A percentile compares a stretch with the other conserved stretches of the same genome.
Evolutionary conservation across 2,113 vertebrate species (phyloP).

Genomic region (Oncorhynchus clarkii): DNA sequence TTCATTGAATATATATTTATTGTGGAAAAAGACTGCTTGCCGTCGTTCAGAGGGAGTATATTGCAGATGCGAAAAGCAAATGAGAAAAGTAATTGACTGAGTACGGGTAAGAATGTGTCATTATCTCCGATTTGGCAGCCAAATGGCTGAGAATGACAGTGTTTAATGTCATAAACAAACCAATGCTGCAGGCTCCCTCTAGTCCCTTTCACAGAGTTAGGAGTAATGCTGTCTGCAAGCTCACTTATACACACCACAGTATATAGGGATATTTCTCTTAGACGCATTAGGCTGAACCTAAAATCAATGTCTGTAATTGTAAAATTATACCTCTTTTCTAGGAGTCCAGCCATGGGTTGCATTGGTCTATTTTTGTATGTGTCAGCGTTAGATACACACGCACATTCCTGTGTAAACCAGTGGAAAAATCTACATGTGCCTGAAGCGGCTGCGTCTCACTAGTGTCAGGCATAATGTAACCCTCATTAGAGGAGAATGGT

Average conservation of each 20-base stretch:
- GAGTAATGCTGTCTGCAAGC: neutral
- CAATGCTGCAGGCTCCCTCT: constrained; percentile 4
- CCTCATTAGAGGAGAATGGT: neutral
- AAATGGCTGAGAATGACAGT: constrained; percentile 26
- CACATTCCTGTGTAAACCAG: neutral
- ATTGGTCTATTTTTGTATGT: constrained; percentile 20
- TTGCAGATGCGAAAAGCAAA: constrained; percentile 44
- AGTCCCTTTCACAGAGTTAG: constrained; percentile 8
- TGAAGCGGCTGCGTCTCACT: neutral
- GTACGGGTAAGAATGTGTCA: constrained; percentile 42
- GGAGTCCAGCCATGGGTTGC: neutral
- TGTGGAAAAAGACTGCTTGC: constrained; percentile 47
- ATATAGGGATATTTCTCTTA: neutral
- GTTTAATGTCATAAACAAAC: constrained; percentile 34
- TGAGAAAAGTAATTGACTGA: constrained; percentile 54
- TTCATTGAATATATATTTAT: constrained; percentile 56
- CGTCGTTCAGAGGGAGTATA: constrained; percentile 34
- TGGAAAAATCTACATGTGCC: neutral
- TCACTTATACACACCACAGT: neutral
- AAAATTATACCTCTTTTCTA: constrained; percentile 5
- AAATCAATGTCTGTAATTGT: constrained; percentile 7
- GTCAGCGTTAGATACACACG: neutral
- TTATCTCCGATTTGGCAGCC: constrained; percentile 23
- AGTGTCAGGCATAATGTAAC: neutral
- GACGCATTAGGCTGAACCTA: neutral